phyloP scores from a whole-genome alignment of 2,113 vertebrate species.

The Dromiciops gliroides region DNA sequence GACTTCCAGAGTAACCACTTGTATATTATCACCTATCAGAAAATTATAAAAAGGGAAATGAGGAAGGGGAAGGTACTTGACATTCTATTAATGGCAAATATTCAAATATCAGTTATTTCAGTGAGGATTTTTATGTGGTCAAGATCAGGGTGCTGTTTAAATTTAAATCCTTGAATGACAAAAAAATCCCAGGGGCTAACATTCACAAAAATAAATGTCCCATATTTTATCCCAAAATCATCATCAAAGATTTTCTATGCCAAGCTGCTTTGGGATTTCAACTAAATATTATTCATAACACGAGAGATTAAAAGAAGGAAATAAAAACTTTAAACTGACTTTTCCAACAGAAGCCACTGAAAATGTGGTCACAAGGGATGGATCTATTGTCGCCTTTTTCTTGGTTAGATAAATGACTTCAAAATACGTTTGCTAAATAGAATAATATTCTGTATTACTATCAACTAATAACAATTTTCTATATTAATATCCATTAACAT shows the following conservation, averaged over 20 bases:
- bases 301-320: constrained; percentile 67
- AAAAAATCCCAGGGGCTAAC: constrained; percentile 48
- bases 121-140: constrained; percentile 30
- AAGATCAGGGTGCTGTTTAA: constrained; percentile 66
- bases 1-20: constrained; percentile 78
- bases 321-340: constrained; percentile 68
- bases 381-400: constrained; percentile 47
- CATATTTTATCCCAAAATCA: constrained; percentile 76
- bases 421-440: constrained; percentile 53
- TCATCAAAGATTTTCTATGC: constrained; percentile 66
- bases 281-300: constrained; percentile 71
- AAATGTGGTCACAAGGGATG: constrained; percentile 61
- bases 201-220: constrained; percentile 70
- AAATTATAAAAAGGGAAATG: constrained; percentile 80
- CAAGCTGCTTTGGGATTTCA: constrained; percentile 63
- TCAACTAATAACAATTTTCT: no score
- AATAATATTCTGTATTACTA: no score
- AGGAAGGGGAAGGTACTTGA: constrained; percentile 74
- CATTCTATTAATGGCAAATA: constrained; percentile 56
- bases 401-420: constrained; percentile 60
- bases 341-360: constrained; percentile 69
- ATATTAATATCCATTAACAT: neutral
- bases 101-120: constrained; percentile 50
- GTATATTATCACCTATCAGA: constrained; percentile 63
- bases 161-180: constrained; percentile 65